Conservation (phyloP, 2,888 invertebrate species). For the Aethes cnicana region DNA sequence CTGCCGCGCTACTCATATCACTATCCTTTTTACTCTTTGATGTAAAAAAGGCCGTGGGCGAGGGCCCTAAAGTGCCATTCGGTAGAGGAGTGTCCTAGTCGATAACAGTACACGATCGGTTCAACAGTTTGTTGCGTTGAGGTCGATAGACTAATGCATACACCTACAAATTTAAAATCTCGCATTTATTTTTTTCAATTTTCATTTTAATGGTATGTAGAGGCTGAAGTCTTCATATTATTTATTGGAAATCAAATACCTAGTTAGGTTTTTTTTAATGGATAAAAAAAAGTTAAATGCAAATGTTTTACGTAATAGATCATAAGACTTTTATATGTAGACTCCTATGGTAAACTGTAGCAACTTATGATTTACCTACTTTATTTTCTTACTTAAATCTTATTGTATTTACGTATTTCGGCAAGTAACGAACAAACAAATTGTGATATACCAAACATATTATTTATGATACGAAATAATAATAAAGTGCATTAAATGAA, state of each 20-base stretch:
- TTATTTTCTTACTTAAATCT: conserved; percentile 30
- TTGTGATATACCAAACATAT: conserved; percentile 71
- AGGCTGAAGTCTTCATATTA: too few species aligned
- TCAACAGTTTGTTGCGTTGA: too few species aligned
- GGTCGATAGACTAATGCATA: too few species aligned
- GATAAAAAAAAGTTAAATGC: not conserved
- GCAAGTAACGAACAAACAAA: conserved; percentile 57
- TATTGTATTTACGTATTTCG: conserved; percentile 42
- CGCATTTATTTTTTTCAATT: too few species aligned
- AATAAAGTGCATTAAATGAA: conserved; percentile 49
- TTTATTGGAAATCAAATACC: too few species aligned
- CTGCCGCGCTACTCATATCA: too few species aligned
- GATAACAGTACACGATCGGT: conserved; percentile 36
- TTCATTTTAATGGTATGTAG: too few species aligned
- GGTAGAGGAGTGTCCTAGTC: conserved; percentile 48
- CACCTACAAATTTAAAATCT: too few species aligned
- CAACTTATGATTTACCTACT: conserved; percentile 23
- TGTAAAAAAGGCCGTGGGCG: conserved; percentile 15
- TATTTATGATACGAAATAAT: conserved; percentile 58
- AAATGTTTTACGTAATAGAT: conserved; percentile 8
- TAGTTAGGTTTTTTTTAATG: too few species aligned
- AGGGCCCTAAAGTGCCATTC: conserved; percentile 54
- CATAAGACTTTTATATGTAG: conserved; percentile 25
- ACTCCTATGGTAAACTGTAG: conserved; percentile 22
- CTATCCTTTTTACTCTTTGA: too few species aligned